phyloP scores from a whole-genome alignment of 92 coral and sea anemone species.

The Actinostola sp. region DNA sequence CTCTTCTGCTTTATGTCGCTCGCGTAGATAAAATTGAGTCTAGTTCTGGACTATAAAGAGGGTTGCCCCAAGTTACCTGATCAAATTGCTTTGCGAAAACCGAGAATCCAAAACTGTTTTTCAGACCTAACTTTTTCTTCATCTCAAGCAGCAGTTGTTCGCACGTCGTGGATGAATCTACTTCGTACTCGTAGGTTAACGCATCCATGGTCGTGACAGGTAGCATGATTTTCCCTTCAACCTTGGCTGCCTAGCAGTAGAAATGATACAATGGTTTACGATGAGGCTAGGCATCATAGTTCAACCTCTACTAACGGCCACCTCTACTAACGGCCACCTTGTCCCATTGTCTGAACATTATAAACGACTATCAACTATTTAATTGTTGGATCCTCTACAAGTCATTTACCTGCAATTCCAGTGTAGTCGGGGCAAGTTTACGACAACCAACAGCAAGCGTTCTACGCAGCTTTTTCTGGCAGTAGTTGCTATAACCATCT shows the following conservation, averaged over 20 bases:
- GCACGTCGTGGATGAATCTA: slow-evolving; percentile 78
- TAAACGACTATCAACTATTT: too few relatives aligned
- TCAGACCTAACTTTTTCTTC: slow-evolving; percentile 60
- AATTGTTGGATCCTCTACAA: too few relatives aligned
- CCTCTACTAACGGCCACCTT: too few relatives aligned
- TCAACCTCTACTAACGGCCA: too few relatives aligned
- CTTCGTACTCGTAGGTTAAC: slow-evolving; percentile 48
- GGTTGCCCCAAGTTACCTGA: slow-evolving; percentile 66
- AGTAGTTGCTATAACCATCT: slow-evolving; percentile 61
- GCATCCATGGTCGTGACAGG: slow-evolving; percentile 79
- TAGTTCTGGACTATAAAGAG: too few relatives aligned
- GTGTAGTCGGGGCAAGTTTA: slow-evolving; percentile 69
- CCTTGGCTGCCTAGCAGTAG: slow-evolving; percentile 67
- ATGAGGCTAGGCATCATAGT: too few relatives aligned
- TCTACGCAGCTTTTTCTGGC: slow-evolving; percentile 64
- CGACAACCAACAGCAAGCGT: slow-evolving; percentile 63
- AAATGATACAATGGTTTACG: too few relatives aligned
- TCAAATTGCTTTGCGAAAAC: slow-evolving; percentile 66
- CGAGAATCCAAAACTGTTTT: slow-evolving; percentile 77
- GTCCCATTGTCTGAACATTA: too few relatives aligned
- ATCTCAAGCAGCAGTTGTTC: slow-evolving; percentile 67
- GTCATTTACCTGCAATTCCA: slow-evolving; percentile 74
- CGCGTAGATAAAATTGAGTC: too few relatives aligned
- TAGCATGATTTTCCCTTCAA: slow-evolving; percentile 42
- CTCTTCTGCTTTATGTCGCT: too few relatives aligned